Evolutionary conservation across 1,140 invertebrate genomes (phyloP).

Genomic region (Drosophila sulfurigaster): DNA sequence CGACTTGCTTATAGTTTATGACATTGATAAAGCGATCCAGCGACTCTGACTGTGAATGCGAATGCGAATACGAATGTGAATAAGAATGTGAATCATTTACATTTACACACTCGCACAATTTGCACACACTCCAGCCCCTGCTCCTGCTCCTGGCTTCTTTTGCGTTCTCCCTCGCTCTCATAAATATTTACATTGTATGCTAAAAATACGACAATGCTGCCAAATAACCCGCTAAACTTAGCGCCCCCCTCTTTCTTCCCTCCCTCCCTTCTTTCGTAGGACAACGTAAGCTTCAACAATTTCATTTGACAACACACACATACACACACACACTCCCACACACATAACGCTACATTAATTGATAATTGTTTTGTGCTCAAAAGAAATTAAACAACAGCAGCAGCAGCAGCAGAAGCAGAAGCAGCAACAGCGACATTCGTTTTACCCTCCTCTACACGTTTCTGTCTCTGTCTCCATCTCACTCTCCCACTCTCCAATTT

Average conservation of each 20-base stretch:
- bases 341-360: conserved; percentile 76
- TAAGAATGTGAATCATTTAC: conserved; percentile 1
- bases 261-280: conserved; percentile 24
- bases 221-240: conserved; percentile 20
- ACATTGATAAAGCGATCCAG: conserved; percentile 17
- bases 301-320: conserved; percentile 59
- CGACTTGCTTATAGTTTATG: conserved; percentile 14
- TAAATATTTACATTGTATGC: conserved; percentile 65
- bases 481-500: neutral
- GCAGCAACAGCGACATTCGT: conserved; percentile 15
- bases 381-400: conserved; percentile 73
- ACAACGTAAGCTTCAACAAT: conserved; percentile 71
- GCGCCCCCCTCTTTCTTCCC: neutral
- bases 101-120: neutral
- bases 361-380: conserved; percentile 81
- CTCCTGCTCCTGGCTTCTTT: conserved; percentile 26
- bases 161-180: conserved; percentile 11
- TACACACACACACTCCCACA: conserved; percentile 18
- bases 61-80: neutral
- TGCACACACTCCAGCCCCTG: conserved; percentile 8
- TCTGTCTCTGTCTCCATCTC: neutral
- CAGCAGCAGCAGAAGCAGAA: conserved; percentile 49
- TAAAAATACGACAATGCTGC: conserved; percentile 17
- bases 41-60: neutral
- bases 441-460: neutral